These are phyloP conservation scores for Rhodophaea formosa DNA, from an alignment of 2,888 invertebrate species.

Conservation along the genomic window DNA sequence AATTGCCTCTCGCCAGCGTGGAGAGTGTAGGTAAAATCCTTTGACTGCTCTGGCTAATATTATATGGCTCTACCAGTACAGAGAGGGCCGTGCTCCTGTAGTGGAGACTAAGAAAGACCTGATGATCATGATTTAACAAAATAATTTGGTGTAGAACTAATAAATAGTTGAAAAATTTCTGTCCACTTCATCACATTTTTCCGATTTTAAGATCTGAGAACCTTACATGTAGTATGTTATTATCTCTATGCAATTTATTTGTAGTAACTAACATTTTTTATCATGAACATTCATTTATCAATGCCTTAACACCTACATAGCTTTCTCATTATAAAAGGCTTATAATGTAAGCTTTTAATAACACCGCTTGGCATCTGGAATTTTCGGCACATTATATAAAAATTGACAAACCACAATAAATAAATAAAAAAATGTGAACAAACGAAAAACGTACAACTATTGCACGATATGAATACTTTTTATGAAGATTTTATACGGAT, in stretches of 20 bases:
- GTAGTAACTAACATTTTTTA: conserved; percentile 12
- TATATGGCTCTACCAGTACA: too few relatives aligned
- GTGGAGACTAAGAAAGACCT: too few relatives aligned
- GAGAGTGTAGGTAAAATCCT: too few relatives aligned
- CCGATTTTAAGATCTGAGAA: neutral
- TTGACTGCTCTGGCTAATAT: too few relatives aligned
- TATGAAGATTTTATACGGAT: neutral
- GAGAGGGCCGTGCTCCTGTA: too few relatives aligned
- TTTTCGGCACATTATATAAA: neutral
- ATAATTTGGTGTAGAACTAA: too few relatives aligned
- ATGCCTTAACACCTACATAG: neutral
- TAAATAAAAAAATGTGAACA: neutral
- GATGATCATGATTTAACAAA: too few relatives aligned
- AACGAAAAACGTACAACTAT: neutral
- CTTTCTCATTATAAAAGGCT: neutral
- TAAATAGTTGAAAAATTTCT: too few relatives aligned
- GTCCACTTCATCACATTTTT: too few relatives aligned
- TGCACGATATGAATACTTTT: neutral
- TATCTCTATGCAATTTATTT: neutral
- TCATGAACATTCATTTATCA: conserved; percentile 7
- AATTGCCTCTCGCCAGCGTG: too few relatives aligned
- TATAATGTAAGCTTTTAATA: neutral
- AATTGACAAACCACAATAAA: neutral
- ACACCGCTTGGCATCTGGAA: neutral
- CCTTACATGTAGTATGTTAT: neutral